Conservation (phyloP, 1,140 invertebrate genomes). For the Drosophila ohnishii region DNA sequence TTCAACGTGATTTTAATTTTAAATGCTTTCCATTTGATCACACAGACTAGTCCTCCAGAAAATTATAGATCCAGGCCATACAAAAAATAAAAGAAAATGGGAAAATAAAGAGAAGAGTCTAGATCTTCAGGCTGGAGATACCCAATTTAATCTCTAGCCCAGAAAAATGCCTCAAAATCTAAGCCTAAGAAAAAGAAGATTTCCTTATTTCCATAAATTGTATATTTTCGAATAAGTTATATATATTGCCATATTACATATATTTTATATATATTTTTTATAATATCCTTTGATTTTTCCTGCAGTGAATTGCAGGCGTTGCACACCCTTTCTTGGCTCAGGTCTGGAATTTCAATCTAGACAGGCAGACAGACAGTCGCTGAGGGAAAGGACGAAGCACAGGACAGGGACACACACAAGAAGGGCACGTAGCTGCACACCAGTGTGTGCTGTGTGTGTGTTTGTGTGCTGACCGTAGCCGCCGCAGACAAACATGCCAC, state of each 20-base stretch:
- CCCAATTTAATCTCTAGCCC: no score
- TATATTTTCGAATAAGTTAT: no score
- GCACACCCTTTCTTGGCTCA: constrained; percentile 13
- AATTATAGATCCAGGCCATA: background rate
- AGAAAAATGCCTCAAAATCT: no score
- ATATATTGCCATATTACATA: no score
- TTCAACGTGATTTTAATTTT: background rate
- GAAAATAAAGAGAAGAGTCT: no score
- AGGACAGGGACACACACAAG: constrained; percentile 6
- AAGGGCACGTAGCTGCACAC: constrained; percentile 38
- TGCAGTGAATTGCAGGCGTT: constrained; percentile 3
- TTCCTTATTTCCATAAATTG: no score
- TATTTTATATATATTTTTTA: no score
- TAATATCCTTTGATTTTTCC: background rate
- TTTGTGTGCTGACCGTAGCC: constrained; percentile 45
- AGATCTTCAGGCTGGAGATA: no score
- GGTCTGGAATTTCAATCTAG: constrained; percentile 58
- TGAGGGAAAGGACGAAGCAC: constrained; percentile 1
- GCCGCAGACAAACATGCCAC: constrained; percentile 68
- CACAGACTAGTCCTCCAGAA: background rate
- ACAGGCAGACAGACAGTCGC: constrained; percentile 17
- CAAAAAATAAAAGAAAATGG: no score
- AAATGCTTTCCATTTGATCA: background rate
- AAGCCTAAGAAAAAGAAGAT: no score
- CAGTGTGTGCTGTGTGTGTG: background rate